A percentile compares a stretch with the other conserved stretches of the same genome.
Evolutionary conservation across 2,113 vertebrate species (phyloP).

Genomic region (Aythya baeri): DNA sequence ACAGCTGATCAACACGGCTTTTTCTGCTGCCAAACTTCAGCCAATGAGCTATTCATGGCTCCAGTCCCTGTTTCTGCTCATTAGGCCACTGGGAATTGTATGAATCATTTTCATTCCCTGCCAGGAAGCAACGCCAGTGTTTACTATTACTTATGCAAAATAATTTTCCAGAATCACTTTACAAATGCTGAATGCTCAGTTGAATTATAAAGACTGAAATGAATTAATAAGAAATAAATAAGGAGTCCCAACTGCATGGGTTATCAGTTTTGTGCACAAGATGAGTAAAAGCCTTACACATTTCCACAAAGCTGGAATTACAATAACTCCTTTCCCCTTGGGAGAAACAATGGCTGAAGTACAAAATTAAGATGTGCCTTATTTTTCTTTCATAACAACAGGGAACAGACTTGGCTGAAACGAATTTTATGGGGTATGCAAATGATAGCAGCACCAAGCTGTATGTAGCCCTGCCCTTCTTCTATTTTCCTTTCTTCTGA

Average conservation of each 20-base stretch:
- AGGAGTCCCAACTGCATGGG: conserved; percentile 54
- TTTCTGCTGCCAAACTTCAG: conserved; percentile 40
- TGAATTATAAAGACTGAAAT: conserved; percentile 77
- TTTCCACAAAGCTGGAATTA: conserved; percentile 77
- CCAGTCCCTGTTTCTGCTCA: conserved; percentile 59
- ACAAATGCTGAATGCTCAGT: conserved; percentile 75
- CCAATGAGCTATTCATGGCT: conserved; percentile 51
- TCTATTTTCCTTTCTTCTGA: not conserved
- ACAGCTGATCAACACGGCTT: conserved; percentile 47
- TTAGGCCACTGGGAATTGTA: conserved; percentile 67
- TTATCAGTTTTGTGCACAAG: conserved; percentile 74
- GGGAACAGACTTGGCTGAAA: not conserved
- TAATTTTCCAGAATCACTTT: conserved; percentile 80
- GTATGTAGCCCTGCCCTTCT: not conserved
- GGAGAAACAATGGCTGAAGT: conserved; percentile 47
- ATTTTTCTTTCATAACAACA: conserved; percentile 57
- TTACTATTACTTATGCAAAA: conserved; percentile 81
- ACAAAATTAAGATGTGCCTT: conserved; percentile 67
- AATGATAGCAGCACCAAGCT: not conserved
- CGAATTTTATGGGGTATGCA: not conserved
- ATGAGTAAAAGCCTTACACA: conserved; percentile 64
- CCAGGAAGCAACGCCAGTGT: conserved; percentile 74
- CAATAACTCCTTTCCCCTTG: conserved; percentile 52
- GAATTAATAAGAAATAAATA: conserved; percentile 80
- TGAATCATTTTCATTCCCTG: conserved; percentile 71